Evolutionary conservation across 2,113 vertebrate genomes (phyloP).

Genomic region (Nannospalax galili): DNA sequence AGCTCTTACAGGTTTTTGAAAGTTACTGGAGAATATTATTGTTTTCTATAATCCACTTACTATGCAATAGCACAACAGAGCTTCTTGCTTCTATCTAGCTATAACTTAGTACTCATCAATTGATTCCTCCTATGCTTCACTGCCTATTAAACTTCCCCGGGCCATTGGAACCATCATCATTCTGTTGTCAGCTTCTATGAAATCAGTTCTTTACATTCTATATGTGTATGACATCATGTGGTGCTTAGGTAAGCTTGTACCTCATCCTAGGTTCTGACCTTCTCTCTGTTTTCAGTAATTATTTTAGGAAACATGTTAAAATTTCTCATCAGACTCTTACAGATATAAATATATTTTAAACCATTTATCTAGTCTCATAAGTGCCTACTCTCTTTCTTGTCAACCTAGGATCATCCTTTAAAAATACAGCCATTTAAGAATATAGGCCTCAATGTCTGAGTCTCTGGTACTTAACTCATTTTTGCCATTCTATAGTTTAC

Average conservation of each 20-base stretch:
- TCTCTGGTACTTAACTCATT: neutral
- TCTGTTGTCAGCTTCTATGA: neutral
- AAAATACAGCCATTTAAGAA: neutral
- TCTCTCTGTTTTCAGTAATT: neutral
- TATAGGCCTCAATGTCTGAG: neutral
- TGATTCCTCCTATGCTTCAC: rapidly evolving
- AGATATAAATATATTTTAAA: neutral
- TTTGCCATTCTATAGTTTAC: neutral
- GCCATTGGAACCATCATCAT: too few relatives aligned
- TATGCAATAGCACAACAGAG: too few relatives aligned
- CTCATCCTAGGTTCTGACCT: neutral
- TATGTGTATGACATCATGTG: too few relatives aligned
- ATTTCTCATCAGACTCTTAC: too few relatives aligned
- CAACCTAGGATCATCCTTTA: neutral
- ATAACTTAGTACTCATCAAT: too few relatives aligned
- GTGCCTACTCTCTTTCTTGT: neutral
- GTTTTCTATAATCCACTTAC: too few relatives aligned
- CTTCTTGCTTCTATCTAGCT: too few relatives aligned
- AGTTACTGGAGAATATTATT: neutral
- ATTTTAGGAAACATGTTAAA: conserved; percentile 12
- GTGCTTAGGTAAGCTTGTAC: neutral
- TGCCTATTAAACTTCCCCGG: rapidly evolving
- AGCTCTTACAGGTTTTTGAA: neutral
- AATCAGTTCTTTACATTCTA: neutral
- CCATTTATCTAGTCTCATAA: neutral